Evolutionary conservation across 2,888 invertebrate species (phyloP), one percentile per base, ranked within the genome.

Genomic region (Odontocolon sp.): DNA sequence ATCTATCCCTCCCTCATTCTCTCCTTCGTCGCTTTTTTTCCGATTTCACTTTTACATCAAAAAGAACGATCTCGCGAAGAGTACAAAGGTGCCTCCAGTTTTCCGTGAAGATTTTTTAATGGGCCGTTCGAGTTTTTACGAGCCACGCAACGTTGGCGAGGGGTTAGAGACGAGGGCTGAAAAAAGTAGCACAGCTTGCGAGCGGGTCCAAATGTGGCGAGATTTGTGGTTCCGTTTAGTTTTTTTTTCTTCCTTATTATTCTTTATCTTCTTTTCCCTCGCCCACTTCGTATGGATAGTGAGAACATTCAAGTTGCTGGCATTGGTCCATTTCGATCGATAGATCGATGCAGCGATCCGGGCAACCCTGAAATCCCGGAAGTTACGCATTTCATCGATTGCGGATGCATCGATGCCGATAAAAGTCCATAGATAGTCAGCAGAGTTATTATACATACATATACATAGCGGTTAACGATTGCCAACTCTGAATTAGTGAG

Each of bases 181-280:
- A 68, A 79, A 79, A 66, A 78, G 74, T 75, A 75, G 78, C 70
- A 80, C 86, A 87, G 85, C 87, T 83, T 85, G 83, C 81, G 78
- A 83, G 80, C 79, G 80, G 69, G 77, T 82, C 79, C 72, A 68
- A 73, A 40, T 11, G 16, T 14, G 31, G 8, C 11, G 66, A 59
- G 16, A 69, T 73, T 64, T 38, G 26, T 36, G 26, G 28, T 52
- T 50, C 50, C 26, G 14, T 56, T 69, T 28, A 16, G 18, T 59
- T 45, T 42, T 59, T 42, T 63, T 8, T n/a, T 33, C 14, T 9
- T 42, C 26, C 21, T 23, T 23, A n/a, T 23, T 11, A 5, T 28
- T 14, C 26, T 18, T 23, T 23, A 33, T 38, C 61, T 40, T 50
- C 28, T 18, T 23, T 28, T 50, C 50, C 52, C 36, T 47, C n/a